phyloP scores from a whole-genome alignment of 2,113 vertebrate genomes.

The Neolamprologus tretocephalus region DNA sequence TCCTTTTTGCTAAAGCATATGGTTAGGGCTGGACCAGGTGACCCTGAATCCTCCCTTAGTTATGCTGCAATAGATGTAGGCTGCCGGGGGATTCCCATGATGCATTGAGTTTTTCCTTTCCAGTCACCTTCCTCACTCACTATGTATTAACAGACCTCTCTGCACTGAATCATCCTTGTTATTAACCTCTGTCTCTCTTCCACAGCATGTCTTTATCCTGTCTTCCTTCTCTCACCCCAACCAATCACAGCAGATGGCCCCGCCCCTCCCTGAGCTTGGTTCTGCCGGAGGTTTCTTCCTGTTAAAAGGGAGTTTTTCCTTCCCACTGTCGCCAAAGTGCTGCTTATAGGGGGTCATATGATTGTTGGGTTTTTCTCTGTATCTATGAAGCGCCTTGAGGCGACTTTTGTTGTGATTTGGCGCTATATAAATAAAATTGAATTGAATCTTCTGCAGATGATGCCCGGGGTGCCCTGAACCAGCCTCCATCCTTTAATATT shows the following conservation, averaged over 20 bases:
- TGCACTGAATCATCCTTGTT: no score
- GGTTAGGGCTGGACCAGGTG: no score
- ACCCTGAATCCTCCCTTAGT: no score
- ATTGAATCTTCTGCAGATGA: background rate
- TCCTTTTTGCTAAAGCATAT: no score
- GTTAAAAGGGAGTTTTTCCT: background rate
- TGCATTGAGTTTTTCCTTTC: no score
- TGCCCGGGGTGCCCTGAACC: background rate
- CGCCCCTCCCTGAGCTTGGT: background rate
- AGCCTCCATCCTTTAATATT: background rate
- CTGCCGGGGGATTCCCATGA: no score
- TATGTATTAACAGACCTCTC: no score
- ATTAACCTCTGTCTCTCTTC: no score
- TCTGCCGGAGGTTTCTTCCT: rapidly evolving
- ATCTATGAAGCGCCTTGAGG: background rate
- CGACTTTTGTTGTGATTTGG: background rate
- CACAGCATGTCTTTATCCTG: no score
- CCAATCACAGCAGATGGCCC: rapidly evolving
- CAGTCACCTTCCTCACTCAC: no score
- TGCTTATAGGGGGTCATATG: background rate
- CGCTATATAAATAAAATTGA: background rate
- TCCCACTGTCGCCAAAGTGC: background rate
- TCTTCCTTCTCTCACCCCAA: background rate
- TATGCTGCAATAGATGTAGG: no score
- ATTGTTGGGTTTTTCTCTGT: background rate